Evolutionary conservation across 2,797 vertebrate species (phyloP).

Genomic region (Gallirallus australis): DNA sequence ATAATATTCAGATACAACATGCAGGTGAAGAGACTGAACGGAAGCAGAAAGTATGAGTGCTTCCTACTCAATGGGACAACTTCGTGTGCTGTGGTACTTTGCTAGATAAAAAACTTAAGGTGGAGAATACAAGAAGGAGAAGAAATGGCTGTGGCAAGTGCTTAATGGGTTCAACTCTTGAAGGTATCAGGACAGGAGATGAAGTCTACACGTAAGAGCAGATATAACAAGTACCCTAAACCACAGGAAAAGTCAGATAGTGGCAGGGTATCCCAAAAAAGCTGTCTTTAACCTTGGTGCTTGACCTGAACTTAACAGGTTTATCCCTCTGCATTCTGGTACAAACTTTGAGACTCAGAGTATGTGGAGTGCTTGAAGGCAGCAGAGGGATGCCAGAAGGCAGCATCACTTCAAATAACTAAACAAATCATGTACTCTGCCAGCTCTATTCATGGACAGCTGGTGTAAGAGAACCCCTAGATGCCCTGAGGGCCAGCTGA

Average conservation of each 20-base stretch:
- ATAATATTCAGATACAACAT: not conserved
- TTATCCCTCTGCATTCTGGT: not conserved
- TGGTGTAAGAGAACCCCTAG: not conserved
- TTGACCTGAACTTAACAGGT: not conserved
- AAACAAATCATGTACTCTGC: not conserved
- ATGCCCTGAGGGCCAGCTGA: not conserved
- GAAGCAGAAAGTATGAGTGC: not conserved
- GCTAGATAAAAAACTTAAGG: not conserved
- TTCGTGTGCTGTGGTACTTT: not conserved
- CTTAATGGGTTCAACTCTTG: not conserved
- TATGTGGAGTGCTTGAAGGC: accelerated
- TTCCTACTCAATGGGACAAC: not conserved
- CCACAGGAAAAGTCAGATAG: not conserved
- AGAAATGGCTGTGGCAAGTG: not conserved
- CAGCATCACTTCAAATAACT: not conserved
- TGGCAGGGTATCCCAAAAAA: not conserved
- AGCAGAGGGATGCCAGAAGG: not conserved
- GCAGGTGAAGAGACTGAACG: not conserved
- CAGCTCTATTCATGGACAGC: not conserved
- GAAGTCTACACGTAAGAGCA: not conserved
- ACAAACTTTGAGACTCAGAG: not conserved
- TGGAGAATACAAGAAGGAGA: not conserved
- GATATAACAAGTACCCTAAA: not conserved
- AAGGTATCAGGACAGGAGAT: not conserved
- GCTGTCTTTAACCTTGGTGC: not conserved